Evolutionary conservation across 2,888 invertebrate species (phyloP), one percentile per base, ranked within the genome.

Genomic region (Idaea straminata): DNA sequence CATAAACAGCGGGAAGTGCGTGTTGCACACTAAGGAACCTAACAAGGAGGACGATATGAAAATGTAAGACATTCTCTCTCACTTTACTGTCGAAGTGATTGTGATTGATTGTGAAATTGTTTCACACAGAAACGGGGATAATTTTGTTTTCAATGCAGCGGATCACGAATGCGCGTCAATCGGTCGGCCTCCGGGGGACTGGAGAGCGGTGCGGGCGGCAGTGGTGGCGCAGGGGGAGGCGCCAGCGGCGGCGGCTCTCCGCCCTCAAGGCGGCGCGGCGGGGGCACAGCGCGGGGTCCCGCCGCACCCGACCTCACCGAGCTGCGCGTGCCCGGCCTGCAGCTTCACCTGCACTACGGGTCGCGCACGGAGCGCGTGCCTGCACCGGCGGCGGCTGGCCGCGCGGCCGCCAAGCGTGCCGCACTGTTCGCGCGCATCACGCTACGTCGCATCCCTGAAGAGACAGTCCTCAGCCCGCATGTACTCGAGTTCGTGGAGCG

Each of bases 401-500:
- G 95, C 72, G 83, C 94, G 65, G 95, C 96, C 72, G 95, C 94
- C 65, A 99, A 98, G 89, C 98, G 96, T 84, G 99, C 96, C 66
- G 97, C 97, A 71, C 90, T 99, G 72, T 97, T 98, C 93, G 96
- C 98, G 0, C 99, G 99, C 97, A 96, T 99, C 94, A 99, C 98
- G 3, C 91, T 99, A 72, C 98, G 99, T 89, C 98, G 98, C 81
- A 98, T 99, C 77, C 99, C 99, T 0, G 98, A 98, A 84, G 99
- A 99, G 90, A 99, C 99, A 35, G 96, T 99, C 74, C 98, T 99
- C 81, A 98, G 98, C 74, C 99, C 99, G 0, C 98, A 98, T 80
- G 97, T 99, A 75, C 93, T 99, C 64, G 98, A 99, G 88, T 99
- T 99, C 88, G 88, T 99, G 72, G 99, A 99, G 83, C 99, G 99